Evolutionary conservation across 2,888 invertebrate species (phyloP), one percentile per base, ranked within the genome.

Genomic region (Melipona bicolor): DNA sequence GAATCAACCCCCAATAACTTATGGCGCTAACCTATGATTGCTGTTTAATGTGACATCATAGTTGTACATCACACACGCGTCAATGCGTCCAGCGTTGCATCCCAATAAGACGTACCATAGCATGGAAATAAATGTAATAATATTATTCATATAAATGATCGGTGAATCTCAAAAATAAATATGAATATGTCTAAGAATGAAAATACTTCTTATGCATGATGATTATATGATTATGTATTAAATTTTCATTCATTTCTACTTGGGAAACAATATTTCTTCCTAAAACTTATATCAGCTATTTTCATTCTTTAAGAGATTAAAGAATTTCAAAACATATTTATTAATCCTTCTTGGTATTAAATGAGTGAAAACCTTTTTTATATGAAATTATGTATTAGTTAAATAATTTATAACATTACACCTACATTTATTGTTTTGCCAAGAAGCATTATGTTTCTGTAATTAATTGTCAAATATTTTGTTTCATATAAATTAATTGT

Each of bases 11-110:
- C 90, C 90, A 90, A 89, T 92, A 94, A 92, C 92, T 89, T 92
- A 89, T 92, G 90, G 88, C 92, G 93, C 94, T 94, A 94, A 94
- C 94, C 94, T 94, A 94, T 94, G 92, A 94, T 93, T 88, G 94
- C 94, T 94, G 94, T 94, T 92, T 92, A 92, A 93, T 86, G 92
- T 92, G 92, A 93, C 92, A 92, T 93, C 92, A 94, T 91, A 92
- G 93, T 93, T 91, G 94, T 86, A 94, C 94, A 93, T 94, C 93
- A 92, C 91, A 92, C 91, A 91, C 91, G 91, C 91, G 90, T 93
- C 93, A 92, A 92, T 91, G 90, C 90, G 91, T 93, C 94, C 94
- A 93, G 91, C 92, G 94, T 93, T 92, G 92, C 86, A 91, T 92
- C 92, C 94, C 93, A 90, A 93, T 89, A 91, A 93, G 92, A 94